Evolutionary conservation across 2,888 invertebrate genomes (phyloP).

Genomic region (Sceliomorpha sp.): DNA sequence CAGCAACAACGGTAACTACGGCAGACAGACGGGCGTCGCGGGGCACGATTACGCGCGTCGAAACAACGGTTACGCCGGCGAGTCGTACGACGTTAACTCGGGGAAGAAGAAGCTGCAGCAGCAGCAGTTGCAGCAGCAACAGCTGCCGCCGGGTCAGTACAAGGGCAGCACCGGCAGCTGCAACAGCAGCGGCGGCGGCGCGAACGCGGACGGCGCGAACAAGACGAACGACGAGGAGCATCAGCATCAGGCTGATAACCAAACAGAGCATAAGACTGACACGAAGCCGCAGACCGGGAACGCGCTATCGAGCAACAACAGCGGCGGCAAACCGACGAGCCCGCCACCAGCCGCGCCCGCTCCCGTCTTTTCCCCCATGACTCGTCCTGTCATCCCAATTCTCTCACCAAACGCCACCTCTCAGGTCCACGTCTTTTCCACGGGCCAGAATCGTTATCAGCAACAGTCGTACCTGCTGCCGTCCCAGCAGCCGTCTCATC

Average conservation of each 20-base stretch:
- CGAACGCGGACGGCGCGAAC: conserved; percentile 19
- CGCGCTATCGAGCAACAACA: neutral
- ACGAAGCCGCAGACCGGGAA: conserved; percentile 13
- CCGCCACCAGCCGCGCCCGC: conserved; percentile 52
- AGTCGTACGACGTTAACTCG: conserved; percentile 49
- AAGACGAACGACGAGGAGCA: conserved; percentile 23
- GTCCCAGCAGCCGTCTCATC: conserved; percentile 62
- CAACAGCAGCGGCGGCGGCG: conserved; percentile 23
- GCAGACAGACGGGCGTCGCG: neutral
- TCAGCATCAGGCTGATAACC: conserved; percentile 6
- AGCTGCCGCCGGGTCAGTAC: conserved; percentile 12
- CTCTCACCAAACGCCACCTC: conserved; percentile 70
- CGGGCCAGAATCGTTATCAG: conserved; percentile 66
- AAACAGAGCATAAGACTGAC: conserved; percentile 15
- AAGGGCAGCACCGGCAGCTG: conserved; percentile 19
- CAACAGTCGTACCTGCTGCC: conserved; percentile 61
- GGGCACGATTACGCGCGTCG: conserved; percentile 8
- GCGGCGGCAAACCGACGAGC: conserved; percentile 63
- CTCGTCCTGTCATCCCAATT: conserved; percentile 70
- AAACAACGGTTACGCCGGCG: conserved; percentile 6
- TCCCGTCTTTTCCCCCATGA: conserved; percentile 55
- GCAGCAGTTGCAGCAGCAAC: too few species aligned
- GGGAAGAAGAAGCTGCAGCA: conserved; percentile 10
- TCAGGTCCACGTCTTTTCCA: conserved; percentile 74
- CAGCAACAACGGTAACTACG: conserved; percentile 16